phyloP scores from a whole-genome alignment of 2,888 invertebrate species.

The Lasioglossum villosulum region DNA sequence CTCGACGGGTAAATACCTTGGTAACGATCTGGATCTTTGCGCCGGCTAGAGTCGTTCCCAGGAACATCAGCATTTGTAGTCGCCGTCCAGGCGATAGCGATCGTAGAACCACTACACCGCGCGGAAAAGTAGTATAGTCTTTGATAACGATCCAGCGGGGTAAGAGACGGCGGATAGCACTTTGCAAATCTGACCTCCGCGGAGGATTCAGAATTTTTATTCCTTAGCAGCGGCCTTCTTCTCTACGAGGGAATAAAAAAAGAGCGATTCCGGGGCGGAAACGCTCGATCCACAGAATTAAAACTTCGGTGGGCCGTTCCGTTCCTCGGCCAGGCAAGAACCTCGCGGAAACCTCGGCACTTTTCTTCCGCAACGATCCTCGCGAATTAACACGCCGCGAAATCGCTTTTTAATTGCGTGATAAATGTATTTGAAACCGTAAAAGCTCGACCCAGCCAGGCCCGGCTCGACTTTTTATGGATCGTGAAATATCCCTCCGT shows the following conservation, averaged over 20 bases:
- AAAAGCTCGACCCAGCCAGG: background rate
- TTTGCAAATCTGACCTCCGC: conserved; percentile 58
- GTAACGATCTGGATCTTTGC: conserved; percentile 41
- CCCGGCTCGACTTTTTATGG: background rate
- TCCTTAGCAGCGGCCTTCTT: background rate
- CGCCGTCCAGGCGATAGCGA: conserved; percentile 54
- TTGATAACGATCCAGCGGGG: conserved; percentile 58
- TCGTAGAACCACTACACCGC: conserved; percentile 32
- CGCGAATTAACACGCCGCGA: conserved; percentile 24
- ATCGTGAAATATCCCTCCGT: conserved; percentile 9
- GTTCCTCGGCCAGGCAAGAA: background rate
- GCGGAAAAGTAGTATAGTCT: conserved; percentile 38
- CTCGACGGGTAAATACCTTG: conserved; percentile 45
- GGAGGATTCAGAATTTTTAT: conserved; percentile 57
- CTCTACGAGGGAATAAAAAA: conserved; percentile 5
- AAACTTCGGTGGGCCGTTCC: conserved; percentile 21
- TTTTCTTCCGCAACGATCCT: conserved; percentile 2
- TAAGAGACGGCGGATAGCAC: conserved; percentile 36
- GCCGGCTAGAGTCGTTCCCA: conserved; percentile 41
- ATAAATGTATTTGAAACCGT: conserved; percentile 20
- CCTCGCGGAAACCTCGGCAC: conserved; percentile 15
- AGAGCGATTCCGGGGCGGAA: background rate
- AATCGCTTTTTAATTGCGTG: conserved; percentile 21
- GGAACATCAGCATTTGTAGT: conserved; percentile 59
- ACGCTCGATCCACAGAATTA: conserved; percentile 32